These are phyloP conservation scores for Pomatostomus ruficeps DNA, from an alignment of 2,113 vertebrate genomes.

Conservation along the genomic window DNA sequence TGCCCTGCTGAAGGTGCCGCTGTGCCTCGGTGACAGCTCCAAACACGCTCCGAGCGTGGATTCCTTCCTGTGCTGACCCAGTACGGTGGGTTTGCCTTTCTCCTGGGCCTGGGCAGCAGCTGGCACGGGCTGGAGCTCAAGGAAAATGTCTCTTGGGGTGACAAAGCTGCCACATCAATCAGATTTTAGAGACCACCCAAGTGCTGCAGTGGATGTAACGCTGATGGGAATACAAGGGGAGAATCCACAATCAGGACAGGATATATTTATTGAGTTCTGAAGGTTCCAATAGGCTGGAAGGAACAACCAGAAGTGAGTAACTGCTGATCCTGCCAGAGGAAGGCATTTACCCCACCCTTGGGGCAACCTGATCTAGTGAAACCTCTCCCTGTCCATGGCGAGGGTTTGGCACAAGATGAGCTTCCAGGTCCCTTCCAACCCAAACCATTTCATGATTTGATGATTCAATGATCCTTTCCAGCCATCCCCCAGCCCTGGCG, in stretches of 20 bases:
- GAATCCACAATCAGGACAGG: neutral
- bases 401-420: neutral
- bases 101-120: neutral
- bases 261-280: neutral
- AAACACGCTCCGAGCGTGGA: fast-evolving
- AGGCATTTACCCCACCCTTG: neutral
- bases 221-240: fast-evolving
- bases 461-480: neutral
- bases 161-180: neutral
- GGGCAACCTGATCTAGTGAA: neutral
- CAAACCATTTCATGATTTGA: neutral
- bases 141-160: neutral
- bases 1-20: neutral
- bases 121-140: neutral
- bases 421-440: neutral
- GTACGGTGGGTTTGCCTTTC: fast-evolving
- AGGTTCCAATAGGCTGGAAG: neutral
- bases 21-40: neutral
- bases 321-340: neutral
- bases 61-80: fast-evolving
- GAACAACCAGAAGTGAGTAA: fast-evolving
- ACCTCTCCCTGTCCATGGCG: neutral
- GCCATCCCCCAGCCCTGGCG: neutral
- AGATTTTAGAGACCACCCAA: neutral
- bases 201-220: neutral